These are phyloP conservation scores for Machaerirhynchus nigripectus DNA, from an alignment of 2,113 vertebrate genomes.

Conservation along the genomic window DNA sequence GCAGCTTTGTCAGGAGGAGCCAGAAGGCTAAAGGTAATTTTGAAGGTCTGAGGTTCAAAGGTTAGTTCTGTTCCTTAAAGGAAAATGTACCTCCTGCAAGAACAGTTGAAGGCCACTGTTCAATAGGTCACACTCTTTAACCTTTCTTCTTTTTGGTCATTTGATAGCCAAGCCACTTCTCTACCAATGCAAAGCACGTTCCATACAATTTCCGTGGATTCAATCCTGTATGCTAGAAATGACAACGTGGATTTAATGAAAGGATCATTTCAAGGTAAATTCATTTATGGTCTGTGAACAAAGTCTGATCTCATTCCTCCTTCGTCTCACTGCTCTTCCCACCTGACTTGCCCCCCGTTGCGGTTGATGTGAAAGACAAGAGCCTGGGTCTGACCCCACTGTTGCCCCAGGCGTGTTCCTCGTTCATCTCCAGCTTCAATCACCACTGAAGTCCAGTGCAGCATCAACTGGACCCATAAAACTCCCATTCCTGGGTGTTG, in stretches of 20 bases:
- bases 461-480: not conserved
- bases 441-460: not conserved
- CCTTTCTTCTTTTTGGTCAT: constrained; percentile 6
- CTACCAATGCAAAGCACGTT: not conserved
- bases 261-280: not conserved
- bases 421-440: not conserved
- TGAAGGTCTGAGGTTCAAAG: constrained; percentile 52
- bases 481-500: fast-evolving
- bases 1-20: constrained; percentile 3
- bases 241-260: not conserved
- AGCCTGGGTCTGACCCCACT: not conserved
- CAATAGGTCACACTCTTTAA: constrained; percentile 47
- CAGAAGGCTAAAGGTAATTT: constrained; percentile 44
- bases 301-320: not conserved
- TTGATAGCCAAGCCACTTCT: not conserved
- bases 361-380: not conserved
- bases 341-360: not conserved
- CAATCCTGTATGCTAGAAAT: not conserved
- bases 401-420: not conserved
- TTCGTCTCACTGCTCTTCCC: not conserved
- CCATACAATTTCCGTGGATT: not conserved
- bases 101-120: constrained; percentile 22
- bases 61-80: constrained; percentile 21
- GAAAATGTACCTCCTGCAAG: not conserved
- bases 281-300: not conserved